Evolutionary conservation across 64 coral and sea anemone genomes (phyloP).

Genomic region (Dendronephthya gigantea): DNA sequence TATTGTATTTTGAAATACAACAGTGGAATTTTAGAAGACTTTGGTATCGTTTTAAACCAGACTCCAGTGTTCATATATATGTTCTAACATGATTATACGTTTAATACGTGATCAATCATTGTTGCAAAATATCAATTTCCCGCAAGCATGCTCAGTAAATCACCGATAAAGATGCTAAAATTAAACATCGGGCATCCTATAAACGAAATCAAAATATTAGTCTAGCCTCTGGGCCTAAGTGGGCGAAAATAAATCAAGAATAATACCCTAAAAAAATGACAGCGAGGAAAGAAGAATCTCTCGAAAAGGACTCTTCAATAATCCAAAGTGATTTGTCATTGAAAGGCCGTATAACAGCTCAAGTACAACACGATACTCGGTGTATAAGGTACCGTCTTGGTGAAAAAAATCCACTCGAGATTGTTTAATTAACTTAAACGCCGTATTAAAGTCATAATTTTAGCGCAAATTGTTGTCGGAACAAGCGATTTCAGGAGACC

Average conservation of each 20-base stretch:
- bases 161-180: not conserved
- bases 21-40: too few species aligned
- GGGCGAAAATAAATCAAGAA: not conserved
- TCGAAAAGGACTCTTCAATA: too few species aligned
- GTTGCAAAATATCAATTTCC: not conserved
- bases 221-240: not conserved
- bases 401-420: not conserved
- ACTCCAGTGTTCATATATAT: too few species aligned
- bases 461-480: not conserved
- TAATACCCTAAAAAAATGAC: not conserved
- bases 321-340: too few species aligned
- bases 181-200: not conserved
- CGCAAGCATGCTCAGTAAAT: not conserved
- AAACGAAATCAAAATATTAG: not conserved
- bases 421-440: not conserved
- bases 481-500: not conserved
- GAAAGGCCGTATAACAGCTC: too few species aligned
- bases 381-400: too few species aligned
- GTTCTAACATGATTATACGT: too few species aligned
- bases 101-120: not conserved
- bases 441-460: not conserved
- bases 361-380: too few species aligned
- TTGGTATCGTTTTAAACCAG: too few species aligned
- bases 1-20: too few species aligned
- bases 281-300: too few species aligned